Percentiles rank a stretch among this genome's conserved stretches.
Conservation (phyloP, 2,888 invertebrate genomes). For the Leptinotarsa peninsularis region DNA sequence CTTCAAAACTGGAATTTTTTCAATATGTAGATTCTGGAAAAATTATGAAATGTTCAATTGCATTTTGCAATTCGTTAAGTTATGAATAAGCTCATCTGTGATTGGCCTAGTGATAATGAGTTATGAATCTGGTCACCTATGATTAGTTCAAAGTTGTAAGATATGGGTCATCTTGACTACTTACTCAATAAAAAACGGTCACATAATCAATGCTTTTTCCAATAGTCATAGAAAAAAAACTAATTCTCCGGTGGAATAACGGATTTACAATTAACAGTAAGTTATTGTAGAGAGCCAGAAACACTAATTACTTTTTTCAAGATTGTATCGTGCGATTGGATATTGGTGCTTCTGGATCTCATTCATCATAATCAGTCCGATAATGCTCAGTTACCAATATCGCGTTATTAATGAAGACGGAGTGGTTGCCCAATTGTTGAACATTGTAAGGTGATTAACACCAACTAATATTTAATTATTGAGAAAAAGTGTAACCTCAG, state of each 20-base stretch:
- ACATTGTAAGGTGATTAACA: slow-evolving; percentile 37
- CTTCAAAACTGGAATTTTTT: too few relatives aligned
- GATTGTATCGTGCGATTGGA: slow-evolving; percentile 8
- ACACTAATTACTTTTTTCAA: slow-evolving; percentile 18
- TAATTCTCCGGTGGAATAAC: background rate
- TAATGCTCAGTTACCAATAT: slow-evolving; percentile 34
- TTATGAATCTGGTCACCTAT: too few relatives aligned
- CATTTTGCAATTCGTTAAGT: too few relatives aligned
- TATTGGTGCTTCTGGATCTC: slow-evolving; percentile 26
- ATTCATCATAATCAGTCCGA: slow-evolving; percentile 39
- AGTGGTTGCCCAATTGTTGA: slow-evolving; percentile 20
- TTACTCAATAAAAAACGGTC: too few relatives aligned
- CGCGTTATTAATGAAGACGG: slow-evolving; percentile 39
- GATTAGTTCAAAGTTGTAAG: too few relatives aligned
- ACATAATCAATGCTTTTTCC: too few relatives aligned
- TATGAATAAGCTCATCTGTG: too few relatives aligned
- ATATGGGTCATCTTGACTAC: too few relatives aligned
- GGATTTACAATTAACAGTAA: background rate
- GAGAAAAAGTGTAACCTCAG: slow-evolving; percentile 11
- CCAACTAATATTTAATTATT: slow-evolving; percentile 34
- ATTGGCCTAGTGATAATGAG: too few relatives aligned
- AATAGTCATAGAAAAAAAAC: too few relatives aligned
- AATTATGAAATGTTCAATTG: too few relatives aligned
- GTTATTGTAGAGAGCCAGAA: background rate
- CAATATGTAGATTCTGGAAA: too few relatives aligned